Evolutionary conservation across 2,113 vertebrate species (phyloP).

Genomic region (Sorex fumeus): DNA sequence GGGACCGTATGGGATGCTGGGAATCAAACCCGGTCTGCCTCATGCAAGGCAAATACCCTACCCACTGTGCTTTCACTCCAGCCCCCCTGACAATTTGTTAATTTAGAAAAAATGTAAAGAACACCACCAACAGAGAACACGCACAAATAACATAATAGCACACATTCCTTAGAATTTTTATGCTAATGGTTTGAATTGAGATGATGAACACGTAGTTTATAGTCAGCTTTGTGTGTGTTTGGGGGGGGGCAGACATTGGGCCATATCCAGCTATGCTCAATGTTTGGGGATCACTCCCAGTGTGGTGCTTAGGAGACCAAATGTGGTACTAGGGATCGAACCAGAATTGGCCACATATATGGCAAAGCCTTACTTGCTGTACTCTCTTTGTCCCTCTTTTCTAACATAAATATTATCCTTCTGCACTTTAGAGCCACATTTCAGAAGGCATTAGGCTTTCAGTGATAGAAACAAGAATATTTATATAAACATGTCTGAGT

Average conservation of each 20-base stretch:
- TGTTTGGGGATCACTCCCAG: too few species aligned
- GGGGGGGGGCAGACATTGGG: not conserved
- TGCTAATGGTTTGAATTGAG: constrained; percentile 38
- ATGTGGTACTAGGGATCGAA: too few species aligned
- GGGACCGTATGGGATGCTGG: too few species aligned
- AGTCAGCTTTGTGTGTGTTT: not conserved
- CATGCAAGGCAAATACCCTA: too few species aligned
- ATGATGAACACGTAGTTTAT: not conserved
- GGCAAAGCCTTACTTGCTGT: too few species aligned
- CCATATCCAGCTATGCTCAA: too few species aligned
- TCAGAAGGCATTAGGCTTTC: constrained; percentile 1
- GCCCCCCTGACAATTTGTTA: not conserved
- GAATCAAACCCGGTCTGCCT: too few species aligned
- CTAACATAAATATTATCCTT: not conserved
- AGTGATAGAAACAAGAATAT: constrained; percentile 35
- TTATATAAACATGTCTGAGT: constrained; percentile 37
- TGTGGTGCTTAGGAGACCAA: not conserved
- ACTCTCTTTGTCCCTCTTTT: too few species aligned
- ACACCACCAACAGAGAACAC: not conserved
- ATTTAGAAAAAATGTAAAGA: constrained; percentile 28
- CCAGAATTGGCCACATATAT: too few species aligned
- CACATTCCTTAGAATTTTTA: not conserved
- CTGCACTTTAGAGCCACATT: not conserved
- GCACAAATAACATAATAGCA: not conserved
- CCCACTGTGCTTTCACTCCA: too few species aligned